phyloP scores from a whole-genome alignment of 2,113 vertebrate genomes.

The Capreolus pygargus region DNA sequence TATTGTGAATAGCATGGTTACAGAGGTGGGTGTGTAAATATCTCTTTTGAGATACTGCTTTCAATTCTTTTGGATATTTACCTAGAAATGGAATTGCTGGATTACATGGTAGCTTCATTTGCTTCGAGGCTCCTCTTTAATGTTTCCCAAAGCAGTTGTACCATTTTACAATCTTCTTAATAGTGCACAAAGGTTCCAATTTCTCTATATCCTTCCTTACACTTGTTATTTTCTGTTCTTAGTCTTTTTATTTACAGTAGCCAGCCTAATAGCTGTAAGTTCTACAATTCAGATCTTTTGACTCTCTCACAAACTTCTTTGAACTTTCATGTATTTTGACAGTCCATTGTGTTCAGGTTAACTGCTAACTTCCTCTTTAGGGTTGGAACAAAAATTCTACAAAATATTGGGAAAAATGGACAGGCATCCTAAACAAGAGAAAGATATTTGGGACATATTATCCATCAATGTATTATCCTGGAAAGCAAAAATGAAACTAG shows the following conservation, averaged over 20 bases:
- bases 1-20: neutral
- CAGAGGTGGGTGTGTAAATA: neutral
- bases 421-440: neutral
- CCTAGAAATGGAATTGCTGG: neutral
- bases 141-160: neutral
- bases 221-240: neutral
- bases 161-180: neutral
- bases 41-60: neutral
- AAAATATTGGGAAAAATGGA: neutral
- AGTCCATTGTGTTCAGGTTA: neutral
- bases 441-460: neutral
- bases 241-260: neutral
- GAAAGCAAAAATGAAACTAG: neutral
- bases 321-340: neutral
- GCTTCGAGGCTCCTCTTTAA: neutral
- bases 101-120: neutral
- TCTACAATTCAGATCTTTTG: neutral
- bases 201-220: neutral
- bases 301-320: neutral
- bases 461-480: neutral
- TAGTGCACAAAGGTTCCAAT: neutral
- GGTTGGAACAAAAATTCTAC: neutral
- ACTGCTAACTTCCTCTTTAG: neutral
- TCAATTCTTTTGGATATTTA: neutral
- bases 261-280: neutral